A percentile compares a stretch with the other conserved stretches of the same genome.
Conservation (phyloP, 1,140 invertebrate genomes). For the Drosophila arizonae region DNA sequence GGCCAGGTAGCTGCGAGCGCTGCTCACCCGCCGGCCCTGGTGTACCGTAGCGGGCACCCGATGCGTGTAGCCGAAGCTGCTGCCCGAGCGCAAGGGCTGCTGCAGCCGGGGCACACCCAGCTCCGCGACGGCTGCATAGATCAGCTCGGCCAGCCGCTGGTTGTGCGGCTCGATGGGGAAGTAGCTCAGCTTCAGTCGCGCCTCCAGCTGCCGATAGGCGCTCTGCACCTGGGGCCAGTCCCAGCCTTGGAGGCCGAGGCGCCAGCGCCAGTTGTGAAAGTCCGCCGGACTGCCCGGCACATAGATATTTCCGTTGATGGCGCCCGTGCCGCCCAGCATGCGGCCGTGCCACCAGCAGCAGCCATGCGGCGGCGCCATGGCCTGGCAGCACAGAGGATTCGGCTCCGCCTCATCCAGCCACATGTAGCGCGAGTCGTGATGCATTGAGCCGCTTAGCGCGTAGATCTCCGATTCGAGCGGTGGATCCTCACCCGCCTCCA, state of each 20-base stretch:
- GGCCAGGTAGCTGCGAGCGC: conserved; percentile 84
- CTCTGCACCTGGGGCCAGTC: conserved; percentile 87
- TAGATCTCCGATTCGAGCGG: conserved; percentile 63
- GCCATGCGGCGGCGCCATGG: conserved; percentile 75
- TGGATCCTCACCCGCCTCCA: conserved; percentile 83
- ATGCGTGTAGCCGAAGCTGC: conserved; percentile 70
- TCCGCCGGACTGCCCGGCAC: conserved; percentile 86
- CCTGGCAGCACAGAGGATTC: conserved; percentile 57
- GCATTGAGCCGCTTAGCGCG: conserved; percentile 43
- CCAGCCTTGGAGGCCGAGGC: conserved; percentile 85
- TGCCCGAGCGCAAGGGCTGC: conserved; percentile 84
- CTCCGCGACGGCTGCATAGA: conserved; percentile 43
- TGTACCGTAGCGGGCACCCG: conserved; percentile 84
- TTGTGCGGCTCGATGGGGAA: conserved; percentile 17
- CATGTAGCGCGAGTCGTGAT: conserved; percentile 58
- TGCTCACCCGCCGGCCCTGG: conserved; percentile 85
- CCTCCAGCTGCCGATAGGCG: conserved; percentile 54
- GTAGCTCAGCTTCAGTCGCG: conserved; percentile 37
- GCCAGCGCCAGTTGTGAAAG: conserved; percentile 86
- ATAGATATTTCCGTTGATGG: conserved; percentile 89
- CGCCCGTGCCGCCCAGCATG: conserved; percentile 87
- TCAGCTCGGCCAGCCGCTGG: conserved; percentile 83
- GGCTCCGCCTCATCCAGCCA: conserved; percentile 56
- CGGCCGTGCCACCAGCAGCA: conserved; percentile 86
- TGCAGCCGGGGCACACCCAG: conserved; percentile 84